Conservation (phyloP, 2,797 vertebrate genomes). For the Anas bahamensis region DNA sequence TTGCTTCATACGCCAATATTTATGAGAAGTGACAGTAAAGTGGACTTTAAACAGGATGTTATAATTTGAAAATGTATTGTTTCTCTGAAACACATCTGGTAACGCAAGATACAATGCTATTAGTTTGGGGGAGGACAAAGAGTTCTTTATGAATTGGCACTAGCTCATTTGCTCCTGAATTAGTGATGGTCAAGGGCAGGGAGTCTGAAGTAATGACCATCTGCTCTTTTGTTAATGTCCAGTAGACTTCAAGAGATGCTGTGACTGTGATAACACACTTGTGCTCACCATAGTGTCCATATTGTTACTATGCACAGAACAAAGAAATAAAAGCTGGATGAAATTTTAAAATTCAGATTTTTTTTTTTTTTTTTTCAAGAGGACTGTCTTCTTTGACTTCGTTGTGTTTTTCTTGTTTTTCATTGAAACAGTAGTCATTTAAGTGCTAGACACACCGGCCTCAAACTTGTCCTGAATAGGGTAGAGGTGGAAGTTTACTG, state of each 20-base stretch:
- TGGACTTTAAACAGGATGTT: neutral
- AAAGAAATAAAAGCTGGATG: neutral
- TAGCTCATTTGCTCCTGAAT: slow-evolving; percentile 41
- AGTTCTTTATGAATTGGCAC: slow-evolving; percentile 40
- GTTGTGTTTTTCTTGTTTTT: neutral
- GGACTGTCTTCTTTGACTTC: neutral
- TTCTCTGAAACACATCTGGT: slow-evolving; percentile 38
- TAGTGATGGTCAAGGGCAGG: slow-evolving; percentile 25
- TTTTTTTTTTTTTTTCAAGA: neutral
- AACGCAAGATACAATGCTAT: slow-evolving; percentile 8
- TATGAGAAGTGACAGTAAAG: slow-evolving; percentile 1
- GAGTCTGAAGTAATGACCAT: slow-evolving; percentile 32
- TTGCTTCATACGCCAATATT: neutral
- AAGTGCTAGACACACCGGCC: neutral
- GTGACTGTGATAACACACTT: neutral
- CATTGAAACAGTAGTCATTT: neutral
- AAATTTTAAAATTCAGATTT: neutral
- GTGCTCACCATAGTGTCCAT: neutral
- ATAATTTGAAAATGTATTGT: neutral
- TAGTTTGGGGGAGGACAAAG: slow-evolving; percentile 52
- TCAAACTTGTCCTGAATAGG: neutral
- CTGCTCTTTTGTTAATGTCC: slow-evolving; percentile 31
- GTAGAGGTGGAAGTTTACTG: neutral
- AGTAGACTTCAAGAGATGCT: neutral
- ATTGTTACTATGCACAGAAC: neutral